Conservation (phyloP, 2,888 invertebrate species). For the Drepana falcataria region DNA sequence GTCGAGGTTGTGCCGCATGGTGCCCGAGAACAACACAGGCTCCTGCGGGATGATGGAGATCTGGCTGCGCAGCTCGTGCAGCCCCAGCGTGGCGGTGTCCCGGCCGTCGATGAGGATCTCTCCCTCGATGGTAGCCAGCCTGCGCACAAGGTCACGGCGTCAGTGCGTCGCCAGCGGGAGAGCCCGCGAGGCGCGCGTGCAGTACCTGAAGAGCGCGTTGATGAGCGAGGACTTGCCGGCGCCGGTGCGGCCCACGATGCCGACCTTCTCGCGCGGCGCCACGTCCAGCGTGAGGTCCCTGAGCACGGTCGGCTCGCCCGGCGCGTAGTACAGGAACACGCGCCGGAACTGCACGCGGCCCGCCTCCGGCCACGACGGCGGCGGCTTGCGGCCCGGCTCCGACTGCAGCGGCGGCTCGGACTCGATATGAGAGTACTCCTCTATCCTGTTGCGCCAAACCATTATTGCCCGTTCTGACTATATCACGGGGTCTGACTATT, state of each 20-base stretch:
- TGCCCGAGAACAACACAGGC: slow-evolving; percentile 79
- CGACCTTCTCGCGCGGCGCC: slow-evolving; percentile 82
- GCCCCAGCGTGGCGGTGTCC: slow-evolving; percentile 83
- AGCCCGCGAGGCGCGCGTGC: not conserved
- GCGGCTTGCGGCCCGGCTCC: slow-evolving; percentile 80
- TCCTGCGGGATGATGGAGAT: slow-evolving; percentile 83
- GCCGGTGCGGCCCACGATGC: slow-evolving; percentile 84
- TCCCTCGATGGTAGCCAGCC: slow-evolving; percentile 88
- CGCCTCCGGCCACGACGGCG: slow-evolving; percentile 84
- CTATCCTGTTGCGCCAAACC: slow-evolving; percentile 51
- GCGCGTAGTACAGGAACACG: slow-evolving; percentile 85
- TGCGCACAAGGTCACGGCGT: slow-evolving; percentile 30
- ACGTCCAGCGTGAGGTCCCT: slow-evolving; percentile 83
- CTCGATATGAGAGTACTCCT: slow-evolving; percentile 85
- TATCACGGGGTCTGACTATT: no score
- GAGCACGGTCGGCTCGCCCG: slow-evolving; percentile 85
- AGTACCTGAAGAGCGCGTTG: slow-evolving; percentile 83
- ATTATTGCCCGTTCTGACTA: not conserved
- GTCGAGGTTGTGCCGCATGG: slow-evolving; percentile 81
- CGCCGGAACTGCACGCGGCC: slow-evolving; percentile 84
- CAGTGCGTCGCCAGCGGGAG: not conserved
- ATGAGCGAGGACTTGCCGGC: slow-evolving; percentile 85
- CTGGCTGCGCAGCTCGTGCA: slow-evolving; percentile 81
- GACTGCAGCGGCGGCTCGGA: slow-evolving; percentile 84
- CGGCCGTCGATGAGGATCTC: slow-evolving; percentile 88